These are phyloP conservation scores for Coryphaenoides rupestris DNA, from an alignment of 2,113 vertebrate genomes.

Conservation along the genomic window DNA sequence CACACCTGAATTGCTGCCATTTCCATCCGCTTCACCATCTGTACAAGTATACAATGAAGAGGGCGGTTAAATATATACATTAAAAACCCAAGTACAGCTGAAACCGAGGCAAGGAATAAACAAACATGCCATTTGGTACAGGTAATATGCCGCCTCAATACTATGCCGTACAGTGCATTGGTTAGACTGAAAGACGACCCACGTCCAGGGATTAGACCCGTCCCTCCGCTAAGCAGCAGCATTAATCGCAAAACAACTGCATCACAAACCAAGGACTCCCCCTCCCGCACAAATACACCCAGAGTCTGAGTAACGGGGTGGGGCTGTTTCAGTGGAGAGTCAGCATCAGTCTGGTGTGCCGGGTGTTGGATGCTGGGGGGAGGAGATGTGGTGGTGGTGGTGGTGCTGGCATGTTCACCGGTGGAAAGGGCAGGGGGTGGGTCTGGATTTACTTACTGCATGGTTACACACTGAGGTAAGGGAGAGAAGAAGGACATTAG, in stretches of 20 bases:
- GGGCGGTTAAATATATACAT: slow-evolving; percentile 43
- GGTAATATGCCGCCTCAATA: too few relatives aligned
- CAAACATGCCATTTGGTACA: too few relatives aligned
- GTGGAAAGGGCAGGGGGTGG: slow-evolving; percentile 21
- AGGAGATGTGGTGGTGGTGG: slow-evolving; percentile 14
- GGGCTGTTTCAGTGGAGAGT: slow-evolving; percentile 28
- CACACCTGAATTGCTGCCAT: slow-evolving; percentile 65
- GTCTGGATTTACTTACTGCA: slow-evolving; percentile 69
- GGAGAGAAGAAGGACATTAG: slow-evolving; percentile 58
- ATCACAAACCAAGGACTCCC: slow-evolving; percentile 13
- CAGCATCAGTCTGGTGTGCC: slow-evolving; percentile 55
- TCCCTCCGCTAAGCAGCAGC: too few relatives aligned
- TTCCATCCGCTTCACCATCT: slow-evolving; percentile 74
- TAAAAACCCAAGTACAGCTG: too few relatives aligned
- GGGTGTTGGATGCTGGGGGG: slow-evolving; percentile 28
- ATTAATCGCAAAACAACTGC: neutral
- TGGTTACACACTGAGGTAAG: slow-evolving; percentile 54
- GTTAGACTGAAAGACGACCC: too few relatives aligned
- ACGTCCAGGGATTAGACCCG: too few relatives aligned
- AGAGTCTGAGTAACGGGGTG: slow-evolving; percentile 28
- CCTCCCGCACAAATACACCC: slow-evolving; percentile 36
- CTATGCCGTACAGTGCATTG: too few relatives aligned
- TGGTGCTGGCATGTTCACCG: slow-evolving; percentile 52
- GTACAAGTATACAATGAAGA: slow-evolving; percentile 66
- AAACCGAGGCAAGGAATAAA: too few relatives aligned